Percentiles rank a stretch among this genome's conserved stretches.
Conservation (phyloP, 1,140 invertebrate species). For the Diploscapter pachys region DNA sequence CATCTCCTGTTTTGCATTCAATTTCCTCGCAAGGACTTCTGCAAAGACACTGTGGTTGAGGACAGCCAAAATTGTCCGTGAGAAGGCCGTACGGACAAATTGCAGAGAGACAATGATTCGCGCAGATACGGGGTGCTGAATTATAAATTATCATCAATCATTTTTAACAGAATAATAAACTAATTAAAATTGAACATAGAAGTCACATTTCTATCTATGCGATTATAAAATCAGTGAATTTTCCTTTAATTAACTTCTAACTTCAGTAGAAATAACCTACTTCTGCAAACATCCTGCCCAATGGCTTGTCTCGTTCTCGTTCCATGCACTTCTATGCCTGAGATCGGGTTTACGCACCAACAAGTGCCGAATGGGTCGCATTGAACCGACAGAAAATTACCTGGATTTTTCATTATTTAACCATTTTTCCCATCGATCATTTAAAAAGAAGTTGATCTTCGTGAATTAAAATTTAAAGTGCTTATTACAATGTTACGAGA, state of each 20-base stretch:
- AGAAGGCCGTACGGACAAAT: slow-evolving; percentile 49
- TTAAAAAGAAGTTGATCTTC: too few relatives aligned
- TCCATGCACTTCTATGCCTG: slow-evolving; percentile 41
- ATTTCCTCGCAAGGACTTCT: slow-evolving; percentile 47
- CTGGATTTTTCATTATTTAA: too few relatives aligned
- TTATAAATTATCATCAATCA: background rate
- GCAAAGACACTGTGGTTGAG: slow-evolving; percentile 45
- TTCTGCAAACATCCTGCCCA: slow-evolving; percentile 27
- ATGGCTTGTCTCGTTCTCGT: slow-evolving; percentile 32
- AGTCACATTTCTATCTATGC: background rate
- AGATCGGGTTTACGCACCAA: slow-evolving; percentile 40
- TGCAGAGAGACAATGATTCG: slow-evolving; percentile 6
- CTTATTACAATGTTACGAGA: too few relatives aligned
- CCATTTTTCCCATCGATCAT: too few relatives aligned
- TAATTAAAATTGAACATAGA: too few relatives aligned
- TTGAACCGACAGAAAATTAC: background rate
- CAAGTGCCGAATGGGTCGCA: slow-evolving; percentile 25
- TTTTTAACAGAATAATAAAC: too few relatives aligned
- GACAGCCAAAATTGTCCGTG: slow-evolving; percentile 46
- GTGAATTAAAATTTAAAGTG: too few relatives aligned
- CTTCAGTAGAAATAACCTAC: slow-evolving; percentile 22
- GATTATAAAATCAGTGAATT: background rate
- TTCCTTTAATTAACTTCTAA: too few relatives aligned
- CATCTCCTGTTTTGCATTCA: slow-evolving; percentile 36
- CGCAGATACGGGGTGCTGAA: slow-evolving; percentile 35